A percentile compares a stretch with the other conserved stretches of the same genome.
Conservation (phyloP, 2,113 vertebrate genomes). For the Syrmaticus mikado region DNA sequence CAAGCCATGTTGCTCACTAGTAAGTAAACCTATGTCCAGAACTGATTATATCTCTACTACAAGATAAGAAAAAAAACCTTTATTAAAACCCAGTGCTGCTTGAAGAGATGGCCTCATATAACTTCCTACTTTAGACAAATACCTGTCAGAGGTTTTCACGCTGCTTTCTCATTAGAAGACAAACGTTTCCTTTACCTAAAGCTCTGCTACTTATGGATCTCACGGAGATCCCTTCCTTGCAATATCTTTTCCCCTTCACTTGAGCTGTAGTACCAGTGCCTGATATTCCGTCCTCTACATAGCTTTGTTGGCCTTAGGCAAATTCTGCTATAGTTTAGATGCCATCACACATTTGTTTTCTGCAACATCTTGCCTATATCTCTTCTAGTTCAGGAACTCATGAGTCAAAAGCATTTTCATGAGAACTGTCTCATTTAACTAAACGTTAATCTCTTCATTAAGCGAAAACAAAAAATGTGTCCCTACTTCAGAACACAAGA, state of each 20-base stretch:
- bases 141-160: neutral
- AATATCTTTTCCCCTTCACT: neutral
- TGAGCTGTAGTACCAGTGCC: neutral
- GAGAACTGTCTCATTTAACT: neutral
- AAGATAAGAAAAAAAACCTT: neutral
- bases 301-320: neutral
- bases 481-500: neutral
- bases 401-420: neutral
- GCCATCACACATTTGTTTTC: neutral
- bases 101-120: neutral
- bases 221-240: neutral
- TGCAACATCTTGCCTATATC: neutral
- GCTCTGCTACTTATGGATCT: neutral
- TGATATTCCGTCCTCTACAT: neutral
- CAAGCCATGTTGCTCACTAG: neutral
- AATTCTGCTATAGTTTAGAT: neutral
- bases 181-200: neutral
- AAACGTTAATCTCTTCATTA: neutral
- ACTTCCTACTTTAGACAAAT: constrained; percentile 12
- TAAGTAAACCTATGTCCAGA: accelerated
- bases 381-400: neutral
- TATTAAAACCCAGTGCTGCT: constrained; percentile 15
- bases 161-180: neutral
- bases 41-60: neutral
- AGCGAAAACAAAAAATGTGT: neutral